phyloP scores from a whole-genome alignment of 2,797 vertebrate species.

The Trachops cirrhosus region DNA sequence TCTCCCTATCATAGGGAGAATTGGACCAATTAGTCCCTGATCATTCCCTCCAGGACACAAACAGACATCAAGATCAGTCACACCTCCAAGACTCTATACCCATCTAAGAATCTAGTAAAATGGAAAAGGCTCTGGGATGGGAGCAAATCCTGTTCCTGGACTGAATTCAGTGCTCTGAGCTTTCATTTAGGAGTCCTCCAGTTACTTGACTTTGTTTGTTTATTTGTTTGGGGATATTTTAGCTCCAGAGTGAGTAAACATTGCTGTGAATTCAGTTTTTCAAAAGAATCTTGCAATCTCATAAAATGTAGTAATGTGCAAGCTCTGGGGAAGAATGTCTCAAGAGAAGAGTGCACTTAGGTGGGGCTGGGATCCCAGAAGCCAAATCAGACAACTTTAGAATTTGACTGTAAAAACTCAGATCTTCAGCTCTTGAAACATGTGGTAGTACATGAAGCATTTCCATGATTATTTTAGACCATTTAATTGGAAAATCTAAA shows the following conservation, averaged over 20 bases:
- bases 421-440: background rate
- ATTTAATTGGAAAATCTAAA: background rate
- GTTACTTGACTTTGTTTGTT: background rate
- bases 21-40: background rate
- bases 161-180: background rate
- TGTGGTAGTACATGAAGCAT: background rate
- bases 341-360: background rate
- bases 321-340: background rate
- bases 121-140: background rate
- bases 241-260: background rate
- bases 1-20: background rate
- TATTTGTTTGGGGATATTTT: background rate
- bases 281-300: background rate
- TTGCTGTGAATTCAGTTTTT: background rate
- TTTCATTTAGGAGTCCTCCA: background rate
- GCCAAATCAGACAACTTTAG: background rate
- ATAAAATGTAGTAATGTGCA: background rate
- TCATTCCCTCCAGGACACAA: background rate
- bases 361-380: background rate
- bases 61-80: background rate
- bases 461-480: background rate
- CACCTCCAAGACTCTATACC: background rate
- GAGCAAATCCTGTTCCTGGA: background rate
- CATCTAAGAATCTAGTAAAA: background rate
- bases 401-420: background rate